These are phyloP conservation scores for Asbolus verrucosus DNA, from an alignment of 1,140 invertebrate species.

Conservation along the genomic window DNA sequence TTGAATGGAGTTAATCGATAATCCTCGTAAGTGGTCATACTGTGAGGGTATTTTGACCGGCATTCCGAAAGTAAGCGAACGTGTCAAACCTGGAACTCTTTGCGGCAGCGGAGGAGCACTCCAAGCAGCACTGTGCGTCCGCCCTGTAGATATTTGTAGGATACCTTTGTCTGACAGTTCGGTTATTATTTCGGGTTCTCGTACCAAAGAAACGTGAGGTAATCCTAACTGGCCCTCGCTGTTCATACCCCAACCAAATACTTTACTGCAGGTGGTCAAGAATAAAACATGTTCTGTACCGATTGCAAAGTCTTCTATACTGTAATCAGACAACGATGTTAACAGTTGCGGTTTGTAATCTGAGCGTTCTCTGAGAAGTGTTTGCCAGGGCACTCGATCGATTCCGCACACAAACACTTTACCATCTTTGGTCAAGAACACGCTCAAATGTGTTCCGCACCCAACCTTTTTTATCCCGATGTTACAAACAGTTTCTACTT, in stretches of 20 bases:
- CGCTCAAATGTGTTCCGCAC: slow-evolving; percentile 75
- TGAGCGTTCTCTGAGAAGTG: slow-evolving; percentile 64
- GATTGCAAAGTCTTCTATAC: slow-evolving; percentile 72
- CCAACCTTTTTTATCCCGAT: slow-evolving; percentile 72
- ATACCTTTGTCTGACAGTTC: slow-evolving; percentile 71
- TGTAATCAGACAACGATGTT: slow-evolving; percentile 66
- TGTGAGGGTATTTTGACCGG: slow-evolving; percentile 71
- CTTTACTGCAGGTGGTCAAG: slow-evolving; percentile 70
- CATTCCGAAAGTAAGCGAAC: slow-evolving; percentile 68
- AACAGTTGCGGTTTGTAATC: slow-evolving; percentile 65
- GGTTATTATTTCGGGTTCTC: slow-evolving; percentile 71
- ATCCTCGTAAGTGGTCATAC: slow-evolving; percentile 69
- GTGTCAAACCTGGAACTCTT: slow-evolving; percentile 66
- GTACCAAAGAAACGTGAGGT: slow-evolving; percentile 69
- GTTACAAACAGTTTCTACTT: slow-evolving; percentile 70
- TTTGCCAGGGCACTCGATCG: slow-evolving; percentile 72
- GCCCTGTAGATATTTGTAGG: slow-evolving; percentile 73
- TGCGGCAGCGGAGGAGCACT: slow-evolving; percentile 69
- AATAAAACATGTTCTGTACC: slow-evolving; percentile 76
- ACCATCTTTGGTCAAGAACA: slow-evolving; percentile 74
- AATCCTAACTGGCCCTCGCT: slow-evolving; percentile 74
- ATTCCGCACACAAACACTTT: slow-evolving; percentile 74
- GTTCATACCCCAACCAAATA: slow-evolving; percentile 77
- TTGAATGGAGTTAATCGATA: slow-evolving; percentile 69
- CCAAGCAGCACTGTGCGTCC: slow-evolving; percentile 76